phyloP scores from a whole-genome alignment of 2,113 vertebrate species.

The Zeus faber region DNA sequence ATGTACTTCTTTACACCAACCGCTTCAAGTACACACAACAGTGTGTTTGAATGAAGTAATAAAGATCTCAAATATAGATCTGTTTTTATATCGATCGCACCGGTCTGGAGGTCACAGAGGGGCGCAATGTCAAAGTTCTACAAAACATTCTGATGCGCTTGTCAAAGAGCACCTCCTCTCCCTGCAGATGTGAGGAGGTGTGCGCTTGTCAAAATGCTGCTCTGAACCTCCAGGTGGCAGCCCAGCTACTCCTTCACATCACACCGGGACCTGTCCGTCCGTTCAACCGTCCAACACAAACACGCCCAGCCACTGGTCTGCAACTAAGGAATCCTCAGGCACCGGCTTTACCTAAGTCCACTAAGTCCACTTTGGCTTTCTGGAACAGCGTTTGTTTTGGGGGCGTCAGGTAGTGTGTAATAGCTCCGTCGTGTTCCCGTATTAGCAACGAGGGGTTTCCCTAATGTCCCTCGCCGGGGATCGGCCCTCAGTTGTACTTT shows the following conservation, averaged over 20 bases:
- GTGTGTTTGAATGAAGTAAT: no score
- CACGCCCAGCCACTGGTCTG: neutral
- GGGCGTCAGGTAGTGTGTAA: neutral
- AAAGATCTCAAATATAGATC: no score
- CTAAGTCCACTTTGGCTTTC: neutral
- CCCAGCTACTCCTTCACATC: constrained; percentile 51
- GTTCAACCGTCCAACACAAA: constrained; percentile 18
- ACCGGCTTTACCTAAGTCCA: neutral
- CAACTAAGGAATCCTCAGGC: neutral
- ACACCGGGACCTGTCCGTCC: constrained; percentile 28
- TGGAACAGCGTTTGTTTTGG: no score
- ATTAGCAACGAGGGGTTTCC: constrained; percentile 1
- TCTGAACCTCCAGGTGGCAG: constrained; percentile 70
- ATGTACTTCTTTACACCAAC: no score
- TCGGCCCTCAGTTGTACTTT: constrained; percentile 26
- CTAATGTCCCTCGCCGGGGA: constrained; percentile 4
- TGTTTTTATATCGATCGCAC: no score
- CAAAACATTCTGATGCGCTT: no score
- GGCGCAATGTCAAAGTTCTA: no score
- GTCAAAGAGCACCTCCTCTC: no score
- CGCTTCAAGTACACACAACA: no score
- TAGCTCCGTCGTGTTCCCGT: neutral
- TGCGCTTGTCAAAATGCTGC: constrained; percentile 28
- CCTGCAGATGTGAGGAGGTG: no score
- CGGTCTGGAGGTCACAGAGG: no score